Evolutionary conservation across 2,113 vertebrate genomes (phyloP).

Genomic region (Thunnus maccoyii): DNA sequence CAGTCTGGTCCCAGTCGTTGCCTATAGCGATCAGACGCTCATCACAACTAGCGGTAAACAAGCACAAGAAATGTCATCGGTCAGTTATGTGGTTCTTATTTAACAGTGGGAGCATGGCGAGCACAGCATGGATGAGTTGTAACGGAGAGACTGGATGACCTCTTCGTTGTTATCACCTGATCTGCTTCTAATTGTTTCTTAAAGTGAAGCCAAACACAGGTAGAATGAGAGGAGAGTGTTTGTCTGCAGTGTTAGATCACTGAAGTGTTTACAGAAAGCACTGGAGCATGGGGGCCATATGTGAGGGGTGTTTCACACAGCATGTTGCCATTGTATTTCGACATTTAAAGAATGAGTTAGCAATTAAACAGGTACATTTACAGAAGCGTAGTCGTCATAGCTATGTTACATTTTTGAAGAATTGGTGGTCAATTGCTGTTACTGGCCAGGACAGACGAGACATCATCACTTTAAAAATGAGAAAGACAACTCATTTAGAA

Average conservation of each 20-base stretch:
- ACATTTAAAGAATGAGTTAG: conserved; percentile 17
- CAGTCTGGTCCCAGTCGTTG: conserved; percentile 8
- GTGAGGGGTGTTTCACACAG: not conserved
- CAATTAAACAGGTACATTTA: conserved; percentile 11
- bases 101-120: conserved; percentile 35
- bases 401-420: conserved; percentile 28
- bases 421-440: conserved; percentile 34
- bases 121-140: conserved; percentile 42
- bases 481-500: conserved; percentile 84
- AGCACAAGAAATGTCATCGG: conserved; percentile 42
- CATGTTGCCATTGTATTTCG: conserved; percentile 17
- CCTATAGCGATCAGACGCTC: conserved; percentile 18
- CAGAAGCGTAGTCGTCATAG: not conserved
- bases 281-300: not conserved
- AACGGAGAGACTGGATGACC: conserved; percentile 31
- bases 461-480: conserved; percentile 68
- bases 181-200: conserved; percentile 50
- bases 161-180: conserved; percentile 44
- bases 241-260: conserved; percentile 34
- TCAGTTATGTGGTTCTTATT: conserved; percentile 44
- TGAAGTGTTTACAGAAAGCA: conserved; percentile 48
- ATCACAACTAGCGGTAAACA: conserved; percentile 33
- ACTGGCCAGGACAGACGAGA: conserved; percentile 59
- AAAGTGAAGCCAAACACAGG: conserved; percentile 45
- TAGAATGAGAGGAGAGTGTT: conserved; percentile 29